phyloP scores from a whole-genome alignment of 2,888 invertebrate species.

The Sminthurides aquaticus region DNA sequence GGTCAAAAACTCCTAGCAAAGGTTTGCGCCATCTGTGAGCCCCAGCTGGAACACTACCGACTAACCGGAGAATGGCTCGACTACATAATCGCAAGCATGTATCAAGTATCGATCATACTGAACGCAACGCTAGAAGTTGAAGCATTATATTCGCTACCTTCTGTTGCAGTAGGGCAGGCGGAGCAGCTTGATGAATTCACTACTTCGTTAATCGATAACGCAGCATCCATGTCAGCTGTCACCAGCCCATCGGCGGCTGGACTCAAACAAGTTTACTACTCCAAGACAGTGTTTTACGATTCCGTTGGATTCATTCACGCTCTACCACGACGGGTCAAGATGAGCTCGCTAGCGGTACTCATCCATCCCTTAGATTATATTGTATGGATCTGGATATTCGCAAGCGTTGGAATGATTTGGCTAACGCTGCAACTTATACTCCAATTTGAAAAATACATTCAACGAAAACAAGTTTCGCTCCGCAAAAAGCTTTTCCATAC shows the following conservation, averaged over 20 bases:
- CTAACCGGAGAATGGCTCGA: not conserved
- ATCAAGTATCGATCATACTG: not conserved
- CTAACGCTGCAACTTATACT: not conserved
- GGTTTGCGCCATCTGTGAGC: slow-evolving; percentile 3
- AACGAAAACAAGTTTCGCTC: not conserved
- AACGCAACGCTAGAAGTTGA: slow-evolving; percentile 1
- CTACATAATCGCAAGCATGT: slow-evolving; percentile 2
- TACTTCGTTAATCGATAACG: slow-evolving; percentile 1
- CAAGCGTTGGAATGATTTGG: not conserved
- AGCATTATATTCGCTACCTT: not conserved
- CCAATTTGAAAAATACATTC: not conserved
- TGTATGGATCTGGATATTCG: not conserved
- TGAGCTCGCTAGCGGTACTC: not conserved
- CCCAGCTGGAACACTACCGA: not conserved
- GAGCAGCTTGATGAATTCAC: slow-evolving; percentile 9
- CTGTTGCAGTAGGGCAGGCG: not conserved
- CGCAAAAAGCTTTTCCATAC: too few species aligned
- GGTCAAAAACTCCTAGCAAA: too few species aligned
- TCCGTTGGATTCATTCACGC: slow-evolving; percentile 10
- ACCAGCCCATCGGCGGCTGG: not conserved
- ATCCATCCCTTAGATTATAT: not conserved
- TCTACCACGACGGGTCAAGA: not conserved
- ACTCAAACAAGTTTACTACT: not conserved
- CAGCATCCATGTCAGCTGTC: not conserved
- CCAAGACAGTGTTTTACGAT: not conserved